Percentiles rank a stretch among this genome's conserved stretches.
These are phyloP conservation scores for Polietes domitor DNA, from an alignment of 2,888 invertebrate species.

Conservation along the genomic window DNA sequence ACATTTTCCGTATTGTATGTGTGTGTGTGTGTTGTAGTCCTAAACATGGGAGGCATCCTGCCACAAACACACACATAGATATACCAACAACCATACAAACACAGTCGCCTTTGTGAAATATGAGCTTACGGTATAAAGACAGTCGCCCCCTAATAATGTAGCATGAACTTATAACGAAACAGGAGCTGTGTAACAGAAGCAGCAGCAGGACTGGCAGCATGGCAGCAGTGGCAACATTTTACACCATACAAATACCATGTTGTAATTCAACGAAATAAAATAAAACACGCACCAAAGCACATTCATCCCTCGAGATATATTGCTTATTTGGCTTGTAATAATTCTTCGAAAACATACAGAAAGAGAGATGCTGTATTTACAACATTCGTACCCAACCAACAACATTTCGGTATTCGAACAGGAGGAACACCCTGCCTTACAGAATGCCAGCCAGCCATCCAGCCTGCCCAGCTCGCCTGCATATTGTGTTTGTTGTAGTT, in stretches of 20 bases:
- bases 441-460: constrained; percentile 14
- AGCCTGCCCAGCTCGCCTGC: neutral
- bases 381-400: constrained; percentile 4
- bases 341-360: constrained; percentile 71
- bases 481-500: constrained; percentile 23
- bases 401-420: constrained; percentile 22
- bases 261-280: constrained; percentile 79
- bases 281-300: constrained; percentile 80
- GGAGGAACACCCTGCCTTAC: constrained; percentile 59
- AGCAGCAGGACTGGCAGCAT: constrained; percentile 67
- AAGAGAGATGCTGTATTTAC: constrained; percentile 24
- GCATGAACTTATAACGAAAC: constrained; percentile 60
- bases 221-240: constrained; percentile 48
- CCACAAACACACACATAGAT: constrained; percentile 57
- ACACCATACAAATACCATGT: constrained; percentile 55
- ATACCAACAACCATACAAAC: constrained; percentile 32
- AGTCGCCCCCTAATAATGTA: constrained; percentile 71
- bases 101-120: constrained; percentile 46
- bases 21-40: constrained; percentile 36
- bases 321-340: constrained; percentile 80
- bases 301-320: constrained; percentile 80
- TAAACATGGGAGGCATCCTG: constrained; percentile 61
- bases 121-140: constrained; percentile 71
- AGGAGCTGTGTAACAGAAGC: constrained; percentile 35
- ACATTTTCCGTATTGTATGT: constrained; percentile 74